A percentile compares a stretch with the other conserved stretches of the same genome.
Evolutionary conservation across 2,797 vertebrate species (phyloP).

Genomic region (Sorex maritimensis): DNA sequence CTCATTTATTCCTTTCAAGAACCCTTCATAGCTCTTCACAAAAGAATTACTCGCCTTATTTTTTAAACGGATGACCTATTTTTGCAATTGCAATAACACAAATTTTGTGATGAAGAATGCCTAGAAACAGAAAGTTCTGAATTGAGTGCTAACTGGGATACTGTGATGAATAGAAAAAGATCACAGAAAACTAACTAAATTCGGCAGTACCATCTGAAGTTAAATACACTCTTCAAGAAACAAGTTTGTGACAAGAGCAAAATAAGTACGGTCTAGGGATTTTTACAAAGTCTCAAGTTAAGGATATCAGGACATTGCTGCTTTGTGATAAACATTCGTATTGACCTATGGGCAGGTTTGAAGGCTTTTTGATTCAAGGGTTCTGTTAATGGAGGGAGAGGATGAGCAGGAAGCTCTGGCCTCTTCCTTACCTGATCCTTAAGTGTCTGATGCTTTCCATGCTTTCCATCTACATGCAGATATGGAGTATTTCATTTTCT

Average conservation of each 20-base stretch:
- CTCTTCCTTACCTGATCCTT: not conserved
- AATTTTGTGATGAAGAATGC: not conserved
- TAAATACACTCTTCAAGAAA: slow-evolving; percentile 44
- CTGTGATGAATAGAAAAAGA: not conserved
- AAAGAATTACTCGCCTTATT: slow-evolving; percentile 29
- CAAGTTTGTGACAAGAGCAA: slow-evolving; percentile 1
- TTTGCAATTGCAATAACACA: not conserved
- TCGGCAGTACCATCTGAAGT: slow-evolving; percentile 24
- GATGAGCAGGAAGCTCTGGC: not conserved
- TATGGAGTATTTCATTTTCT: not conserved
- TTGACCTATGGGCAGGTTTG: not conserved
- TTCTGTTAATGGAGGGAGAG: not conserved
- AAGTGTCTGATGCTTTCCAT: not conserved
- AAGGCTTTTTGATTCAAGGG: not conserved
- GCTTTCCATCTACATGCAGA: not conserved
- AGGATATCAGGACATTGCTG: slow-evolving; percentile 5
- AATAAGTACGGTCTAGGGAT: slow-evolving; percentile 32
- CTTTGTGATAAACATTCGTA: slow-evolving; percentile 51
- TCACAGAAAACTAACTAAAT: slow-evolving; percentile 30
- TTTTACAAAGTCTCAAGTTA: not conserved
- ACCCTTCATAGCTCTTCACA: not conserved
- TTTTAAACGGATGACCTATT: not conserved
- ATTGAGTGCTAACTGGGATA: not conserved
- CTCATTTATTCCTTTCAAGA: not conserved
- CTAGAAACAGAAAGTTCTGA: slow-evolving; percentile 40